These are phyloP conservation scores for Aphis craccivora DNA, from an alignment of 1,140 invertebrate genomes.

Conservation along the genomic window DNA sequence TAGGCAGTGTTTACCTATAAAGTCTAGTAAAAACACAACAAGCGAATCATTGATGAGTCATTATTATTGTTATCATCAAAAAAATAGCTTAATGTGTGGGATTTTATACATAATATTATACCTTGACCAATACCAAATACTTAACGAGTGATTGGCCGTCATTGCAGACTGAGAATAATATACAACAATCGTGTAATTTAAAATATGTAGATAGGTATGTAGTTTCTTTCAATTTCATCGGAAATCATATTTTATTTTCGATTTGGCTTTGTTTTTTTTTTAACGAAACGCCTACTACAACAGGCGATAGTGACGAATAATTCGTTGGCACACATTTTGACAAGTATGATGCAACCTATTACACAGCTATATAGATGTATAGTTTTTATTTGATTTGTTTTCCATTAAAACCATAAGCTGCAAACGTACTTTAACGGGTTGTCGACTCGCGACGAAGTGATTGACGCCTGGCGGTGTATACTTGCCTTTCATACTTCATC, in stretches of 20 bases:
- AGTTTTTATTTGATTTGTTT: not conserved
- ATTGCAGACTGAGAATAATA: not conserved
- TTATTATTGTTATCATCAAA: not conserved
- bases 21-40: not conserved
- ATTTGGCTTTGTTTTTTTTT: constrained; percentile 11
- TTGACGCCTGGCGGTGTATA: constrained; percentile 2
- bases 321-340: not conserved
- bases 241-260: not conserved
- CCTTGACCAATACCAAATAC: not conserved
- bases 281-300: not conserved
- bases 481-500: constrained; percentile 57
- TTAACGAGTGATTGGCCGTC: not conserved
- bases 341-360: not conserved
- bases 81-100: not conserved
- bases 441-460: not conserved
- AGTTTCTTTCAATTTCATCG: not conserved
- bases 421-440: constrained; percentile 4
- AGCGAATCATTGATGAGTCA: not conserved
- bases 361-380: not conserved
- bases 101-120: not conserved
- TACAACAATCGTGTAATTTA: not conserved
- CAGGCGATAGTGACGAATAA: not conserved
- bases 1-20: not conserved
- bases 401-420: not conserved
- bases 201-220: not conserved